These are phyloP conservation scores for Scaptomyza cyrtandrae DNA, from an alignment of 2,888 invertebrate genomes.

Conservation along the genomic window DNA sequence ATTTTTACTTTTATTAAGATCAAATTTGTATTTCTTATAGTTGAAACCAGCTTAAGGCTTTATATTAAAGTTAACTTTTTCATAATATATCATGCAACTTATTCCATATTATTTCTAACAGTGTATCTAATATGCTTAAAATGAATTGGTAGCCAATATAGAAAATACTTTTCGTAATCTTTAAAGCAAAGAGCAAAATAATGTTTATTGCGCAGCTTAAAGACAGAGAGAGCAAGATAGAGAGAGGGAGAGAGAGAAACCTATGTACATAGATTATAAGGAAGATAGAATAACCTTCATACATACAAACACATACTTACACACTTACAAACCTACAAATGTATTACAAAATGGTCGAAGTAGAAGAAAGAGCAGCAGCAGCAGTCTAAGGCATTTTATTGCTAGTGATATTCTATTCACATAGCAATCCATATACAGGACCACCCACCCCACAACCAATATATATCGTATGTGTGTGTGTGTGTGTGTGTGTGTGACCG, in stretches of 20 bases:
- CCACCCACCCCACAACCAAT: background rate
- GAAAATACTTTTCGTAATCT: constrained; percentile 20
- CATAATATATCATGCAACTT: too few species aligned
- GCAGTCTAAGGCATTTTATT: constrained; percentile 40
- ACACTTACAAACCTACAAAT: background rate
- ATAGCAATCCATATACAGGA: constrained; percentile 47
- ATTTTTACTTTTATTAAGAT: too few species aligned
- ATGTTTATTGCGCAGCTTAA: constrained; percentile 2
- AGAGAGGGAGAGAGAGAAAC: background rate
- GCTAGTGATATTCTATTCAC: constrained; percentile 45
- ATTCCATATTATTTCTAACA: constrained; percentile 1
- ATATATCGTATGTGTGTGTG: constrained; percentile 11
- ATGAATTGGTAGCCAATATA: constrained; percentile 18
- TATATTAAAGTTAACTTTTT: too few species aligned
- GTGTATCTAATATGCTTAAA: constrained; percentile 11
- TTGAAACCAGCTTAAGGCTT: too few species aligned
- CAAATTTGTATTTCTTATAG: too few species aligned
- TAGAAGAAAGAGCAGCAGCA: constrained; percentile 1
- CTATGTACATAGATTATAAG: constrained; percentile 4
- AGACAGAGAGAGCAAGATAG: background rate
- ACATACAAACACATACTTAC: constrained; percentile 4
- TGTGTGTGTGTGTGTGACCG: constrained; percentile 32
- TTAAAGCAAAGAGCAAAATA: background rate
- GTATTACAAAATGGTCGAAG: background rate
- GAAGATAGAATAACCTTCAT: constrained; percentile 3